Base-by-base conservation (phyloP, 2,888 invertebrate genomes). In the Aspidapion aeneum region DNA sequence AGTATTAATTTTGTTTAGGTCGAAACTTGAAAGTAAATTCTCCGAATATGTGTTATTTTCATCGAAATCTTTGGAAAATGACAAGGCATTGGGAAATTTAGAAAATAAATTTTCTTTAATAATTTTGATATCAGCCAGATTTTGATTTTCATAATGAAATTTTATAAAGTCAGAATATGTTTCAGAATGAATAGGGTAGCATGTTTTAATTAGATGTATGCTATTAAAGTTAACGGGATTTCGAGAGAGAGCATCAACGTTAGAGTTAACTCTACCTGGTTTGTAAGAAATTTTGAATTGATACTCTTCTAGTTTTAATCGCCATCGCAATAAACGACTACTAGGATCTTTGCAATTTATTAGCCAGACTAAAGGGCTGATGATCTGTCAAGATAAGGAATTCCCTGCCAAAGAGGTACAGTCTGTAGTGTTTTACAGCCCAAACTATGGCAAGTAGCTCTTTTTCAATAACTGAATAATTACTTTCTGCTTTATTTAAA, bases 351-450 rank as follows among this genome's bases (percentile, higher is more conserved):
- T 78, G 0, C 78, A 52, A 0, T 58, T 58, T 7, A 58, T 22
- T 58, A 48, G 35, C 72, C 73, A 74, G 18, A 50, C 52, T 22
- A 74, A 54, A 1, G 73, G 72, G 51, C 59, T 73, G 59, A 59
- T 74, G 73, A 66, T 75, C 75, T 0, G 72, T 75, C 2, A 69
- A 59, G 18, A 74, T 69, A 1, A 18, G 66, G 49, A 77, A 77
- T 55, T 72, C 71, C 17, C 64, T 65, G 5, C 77, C 77, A 52
- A 71, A 75, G 0, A 77, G 35, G 55, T 63, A 61, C 5, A 57
- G 59, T 3, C 63, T 61, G 56, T 73, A 75, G 63, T 72, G 68
- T 5, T 9, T 9, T 9, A 17, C 18, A 5, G 9, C 55, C 5
- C 18, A 55, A 3, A 55, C 21, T 5, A 55, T 55, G 18, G 2